A percentile compares a stretch with the other conserved stretches of the same genome.
Evolutionary conservation across 2,888 invertebrate species (phyloP).

Genomic region (Eristalis pertinax): DNA sequence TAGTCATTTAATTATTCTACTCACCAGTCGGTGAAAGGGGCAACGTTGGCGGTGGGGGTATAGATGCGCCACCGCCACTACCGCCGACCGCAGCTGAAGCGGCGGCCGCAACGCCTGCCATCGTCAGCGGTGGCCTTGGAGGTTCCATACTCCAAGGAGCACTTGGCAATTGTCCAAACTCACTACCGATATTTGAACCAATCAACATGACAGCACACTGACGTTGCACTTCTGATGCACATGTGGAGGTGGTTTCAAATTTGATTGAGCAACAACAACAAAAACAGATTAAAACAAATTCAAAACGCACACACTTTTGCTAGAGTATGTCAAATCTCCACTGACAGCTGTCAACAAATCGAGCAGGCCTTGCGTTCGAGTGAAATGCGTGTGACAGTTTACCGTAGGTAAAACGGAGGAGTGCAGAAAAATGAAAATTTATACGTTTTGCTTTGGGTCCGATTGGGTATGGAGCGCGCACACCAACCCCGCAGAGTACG

Average conservation of each 20-base stretch:
- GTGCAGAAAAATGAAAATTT: constrained; percentile 10
- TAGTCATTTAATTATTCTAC: constrained; percentile 49
- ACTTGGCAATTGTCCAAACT: constrained; percentile 76
- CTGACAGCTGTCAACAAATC: constrained; percentile 55
- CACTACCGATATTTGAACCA: constrained; percentile 77
- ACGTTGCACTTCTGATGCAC: constrained; percentile 49
- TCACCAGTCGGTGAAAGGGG: constrained; percentile 85
- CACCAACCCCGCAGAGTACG: constrained; percentile 55
- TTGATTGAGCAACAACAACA: neutral
- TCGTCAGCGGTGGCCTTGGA: constrained; percentile 73
- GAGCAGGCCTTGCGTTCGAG: neutral
- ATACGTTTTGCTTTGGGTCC: constrained; percentile 34
- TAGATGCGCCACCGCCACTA: constrained; percentile 75
- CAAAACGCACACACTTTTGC: neutral
- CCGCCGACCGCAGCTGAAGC: constrained; percentile 52
- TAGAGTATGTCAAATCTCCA: constrained; percentile 23
- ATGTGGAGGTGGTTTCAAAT: constrained; percentile 34
- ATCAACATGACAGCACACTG: constrained; percentile 76
- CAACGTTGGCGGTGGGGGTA: constrained; percentile 82
- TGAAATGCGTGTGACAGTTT: constrained; percentile 41
- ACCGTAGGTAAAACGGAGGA: constrained; percentile 66
- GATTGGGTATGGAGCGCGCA: constrained; percentile 56
- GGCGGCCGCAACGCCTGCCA: constrained; percentile 22
- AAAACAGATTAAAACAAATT: neutral
- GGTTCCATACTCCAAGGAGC: constrained; percentile 77